Percentiles rank a stretch among this genome's conserved stretches.
Evolutionary conservation across 37 sponge, comb jelly and placozoan species (phyloP).

Genomic region (Halichondria panicea): DNA sequence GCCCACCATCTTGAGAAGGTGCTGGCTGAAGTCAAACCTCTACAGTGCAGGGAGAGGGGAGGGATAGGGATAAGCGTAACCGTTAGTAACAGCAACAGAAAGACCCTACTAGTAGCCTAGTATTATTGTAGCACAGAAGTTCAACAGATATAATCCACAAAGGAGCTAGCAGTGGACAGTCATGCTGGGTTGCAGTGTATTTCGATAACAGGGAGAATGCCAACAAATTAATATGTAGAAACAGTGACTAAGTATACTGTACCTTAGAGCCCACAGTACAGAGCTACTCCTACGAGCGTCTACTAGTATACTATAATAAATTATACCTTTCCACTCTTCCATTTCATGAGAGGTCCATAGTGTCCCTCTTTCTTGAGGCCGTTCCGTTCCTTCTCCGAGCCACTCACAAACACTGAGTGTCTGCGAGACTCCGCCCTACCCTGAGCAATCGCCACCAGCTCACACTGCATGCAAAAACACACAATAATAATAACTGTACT

Average conservation of each 20-base stretch:
- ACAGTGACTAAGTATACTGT: too few relatives aligned
- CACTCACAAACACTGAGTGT: not conserved
- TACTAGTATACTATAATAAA: not conserved
- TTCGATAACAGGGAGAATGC: too few relatives aligned
- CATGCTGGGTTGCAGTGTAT: too few relatives aligned
- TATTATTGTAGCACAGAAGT: too few relatives aligned
- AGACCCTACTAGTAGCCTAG: too few relatives aligned
- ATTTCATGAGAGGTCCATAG: conserved; percentile 13
- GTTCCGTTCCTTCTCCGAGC: conserved; percentile 6
- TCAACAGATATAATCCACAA: too few relatives aligned
- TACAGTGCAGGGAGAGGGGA: not conserved
- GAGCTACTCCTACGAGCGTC: too few relatives aligned
- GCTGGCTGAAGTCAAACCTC: not conserved
- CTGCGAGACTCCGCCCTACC: conserved; percentile 8
- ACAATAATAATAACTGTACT: not conserved
- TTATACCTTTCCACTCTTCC: conserved; percentile 6
- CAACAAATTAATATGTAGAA: too few relatives aligned
- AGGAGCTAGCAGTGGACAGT: too few relatives aligned
- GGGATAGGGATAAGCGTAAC: too few relatives aligned
- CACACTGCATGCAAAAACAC: not conserved
- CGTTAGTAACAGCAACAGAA: too few relatives aligned
- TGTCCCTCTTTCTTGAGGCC: not conserved
- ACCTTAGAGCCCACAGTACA: too few relatives aligned
- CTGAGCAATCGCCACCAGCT: conserved; percentile 12
- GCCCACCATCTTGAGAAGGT: not conserved